Base-by-base conservation (phyloP, 1,140 invertebrate genomes). In the Drosophila burlai region DNA sequence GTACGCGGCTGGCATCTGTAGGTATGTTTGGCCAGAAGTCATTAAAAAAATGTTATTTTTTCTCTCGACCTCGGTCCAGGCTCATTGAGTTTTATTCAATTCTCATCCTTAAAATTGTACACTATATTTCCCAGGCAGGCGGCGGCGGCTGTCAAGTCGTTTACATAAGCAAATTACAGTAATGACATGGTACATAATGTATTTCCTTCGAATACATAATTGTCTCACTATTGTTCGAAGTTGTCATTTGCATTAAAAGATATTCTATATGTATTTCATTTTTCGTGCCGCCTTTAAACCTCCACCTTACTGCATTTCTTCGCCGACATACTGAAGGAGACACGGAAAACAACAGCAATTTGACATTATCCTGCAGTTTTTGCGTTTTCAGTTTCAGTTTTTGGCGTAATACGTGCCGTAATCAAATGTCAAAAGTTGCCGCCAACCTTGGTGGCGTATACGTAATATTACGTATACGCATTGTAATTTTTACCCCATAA, bases 81-180 rank as follows among this genome's bases (percentile, higher is more conserved):
- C 68, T 50, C 69, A 73, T 72, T 72, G 67, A 61, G 68, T 72
- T 83, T 77, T 65, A 64, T 81, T 86, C 75, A 83, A 83, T 80
- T 86, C 76, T 76, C 84, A 87, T 89, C 83, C 84, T 89, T 89
- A 58, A 83, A 83, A 74, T 81, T 83, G 63, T 4, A 18, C n/a
- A 18, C 18, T 26, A 59, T 83, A 62, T 83, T 46, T 87, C 26
- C n/a, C 29, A 26, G 24, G 47, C 47, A 24, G n/a, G 16, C 15
- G 8, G n/a, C n/a, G 40, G 15, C 36, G 18, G 55, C 69, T 75
- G 79, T 87, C 75, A 78, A 83, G 84, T 76, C 49, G 67, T 47
- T 84, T 87, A 87, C 61, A 87, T 90, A 89, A 87, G 83, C 85
- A 89, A 89, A 81, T 84, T 89, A 72, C 77, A 57, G 68, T 89